Evolutionary conservation across 64 coral and sea anemone genomes (phyloP), one percentile per base, ranked within the genome.

Genomic region (Montipora efflorescens): DNA sequence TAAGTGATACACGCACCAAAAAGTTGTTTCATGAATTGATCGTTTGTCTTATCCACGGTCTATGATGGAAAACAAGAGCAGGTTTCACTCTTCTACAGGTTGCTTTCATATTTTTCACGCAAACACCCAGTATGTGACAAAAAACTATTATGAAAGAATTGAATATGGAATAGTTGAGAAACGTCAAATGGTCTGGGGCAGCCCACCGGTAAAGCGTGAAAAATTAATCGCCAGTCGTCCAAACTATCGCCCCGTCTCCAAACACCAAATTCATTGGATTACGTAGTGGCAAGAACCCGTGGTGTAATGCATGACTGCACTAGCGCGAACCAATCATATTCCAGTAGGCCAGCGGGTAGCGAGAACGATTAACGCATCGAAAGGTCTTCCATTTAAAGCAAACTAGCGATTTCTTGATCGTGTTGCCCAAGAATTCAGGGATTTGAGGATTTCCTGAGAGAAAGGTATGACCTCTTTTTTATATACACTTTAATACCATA

Each of bases 361-460:
- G 46, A 18, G 48, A 49, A 86, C 82, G 64, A 86, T 86, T 86
- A 86, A 71, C 82, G 82, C 82, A 86, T 86, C 82, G 28, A 46
- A 86, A 86, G 28, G 15, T 71, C 13, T 86, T 70, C 82, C 82
- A 86, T 86, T 86, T 86, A 86, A 86, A 86, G 82, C 82, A 71
- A 86, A 86, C 64, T 49, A 86, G 82, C 44, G 66, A 71, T 72
- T 86, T 86, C 82, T 61, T 86, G 82, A 86, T 86, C 66, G 82
- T 86, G 82, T 86, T 86, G 67, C 82, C 82, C 82, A 23, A 86
- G 82, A 45, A 48, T 71, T 86, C 82, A 86, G 82, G 82, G 82
- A 71, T 86, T 86, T 86, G 68, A 71, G 82, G 82, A 71, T 86
- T 86, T 86, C 82, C 82, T 86, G 82, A 86, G 59, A 86, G 66